Evolutionary conservation across 2,113 vertebrate genomes (phyloP).

Genomic region (Tyrannus savana): DNA sequence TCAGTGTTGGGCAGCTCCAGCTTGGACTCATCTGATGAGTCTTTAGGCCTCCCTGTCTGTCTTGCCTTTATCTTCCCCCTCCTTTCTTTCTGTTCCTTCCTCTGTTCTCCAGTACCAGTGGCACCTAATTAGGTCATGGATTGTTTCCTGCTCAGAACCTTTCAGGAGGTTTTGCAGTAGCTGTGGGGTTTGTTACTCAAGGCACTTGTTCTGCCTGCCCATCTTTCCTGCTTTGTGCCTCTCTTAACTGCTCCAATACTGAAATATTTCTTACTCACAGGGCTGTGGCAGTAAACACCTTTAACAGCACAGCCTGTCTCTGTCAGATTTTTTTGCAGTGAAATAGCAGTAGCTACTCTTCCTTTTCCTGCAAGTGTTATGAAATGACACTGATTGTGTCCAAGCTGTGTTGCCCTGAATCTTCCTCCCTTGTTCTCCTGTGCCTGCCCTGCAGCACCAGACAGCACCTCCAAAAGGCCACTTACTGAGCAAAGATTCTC

Average conservation of each 20-base stretch:
- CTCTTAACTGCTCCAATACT: not conserved
- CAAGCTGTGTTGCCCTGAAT: not conserved
- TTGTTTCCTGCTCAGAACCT: constrained; percentile 47
- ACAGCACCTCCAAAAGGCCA: not conserved
- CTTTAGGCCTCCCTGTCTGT: not conserved
- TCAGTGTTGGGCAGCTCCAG: not conserved
- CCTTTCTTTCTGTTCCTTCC: not conserved
- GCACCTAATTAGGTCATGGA: constrained; percentile 59
- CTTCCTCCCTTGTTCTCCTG: not conserved
- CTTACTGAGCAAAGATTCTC: not conserved
- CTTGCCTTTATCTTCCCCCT: not conserved
- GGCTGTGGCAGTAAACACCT: not conserved
- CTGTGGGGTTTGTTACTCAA: not conserved
- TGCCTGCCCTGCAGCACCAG: not conserved
- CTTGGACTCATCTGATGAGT: not conserved
- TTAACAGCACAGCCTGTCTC: not conserved
- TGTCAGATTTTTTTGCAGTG: not conserved
- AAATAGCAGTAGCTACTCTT: not conserved
- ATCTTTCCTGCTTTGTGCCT: constrained; percentile 1
- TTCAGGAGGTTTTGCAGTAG: constrained; percentile 29
- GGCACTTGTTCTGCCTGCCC: constrained; percentile 22
- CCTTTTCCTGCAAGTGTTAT: not conserved
- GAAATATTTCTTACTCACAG: constrained; percentile 8
- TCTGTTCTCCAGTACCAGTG: not conserved
- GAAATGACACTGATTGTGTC: not conserved